phyloP scores from a whole-genome alignment of 2,797 vertebrate genomes.

The Moxostoma hubbsi region DNA sequence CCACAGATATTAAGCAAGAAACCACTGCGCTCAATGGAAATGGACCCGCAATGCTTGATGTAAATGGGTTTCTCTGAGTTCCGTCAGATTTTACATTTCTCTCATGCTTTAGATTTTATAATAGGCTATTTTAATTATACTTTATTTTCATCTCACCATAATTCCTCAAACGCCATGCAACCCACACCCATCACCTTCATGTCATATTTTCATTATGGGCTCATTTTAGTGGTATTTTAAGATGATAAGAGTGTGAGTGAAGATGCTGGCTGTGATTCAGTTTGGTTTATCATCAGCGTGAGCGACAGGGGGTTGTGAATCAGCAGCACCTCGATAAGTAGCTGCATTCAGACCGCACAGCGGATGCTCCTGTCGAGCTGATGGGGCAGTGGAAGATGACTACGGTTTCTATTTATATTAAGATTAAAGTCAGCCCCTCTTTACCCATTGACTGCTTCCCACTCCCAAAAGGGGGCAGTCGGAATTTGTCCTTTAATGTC shows the following conservation, averaged over 20 bases:
- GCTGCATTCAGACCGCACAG: constrained; percentile 40
- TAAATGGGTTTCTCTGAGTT: constrained; percentile 22
- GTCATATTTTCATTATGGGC: constrained; percentile 39
- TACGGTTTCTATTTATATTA: constrained; percentile 49
- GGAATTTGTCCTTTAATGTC: constrained; percentile 51
- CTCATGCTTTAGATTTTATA: constrained; percentile 26
- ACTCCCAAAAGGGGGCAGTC: constrained; percentile 46
- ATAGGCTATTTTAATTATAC: constrained; percentile 42
- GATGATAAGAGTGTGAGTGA: constrained; percentile 42
- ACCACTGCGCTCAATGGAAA: constrained; percentile 17
- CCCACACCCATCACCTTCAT: constrained; percentile 17
- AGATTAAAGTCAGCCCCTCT: constrained; percentile 57
- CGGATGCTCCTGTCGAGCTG: constrained; percentile 14
- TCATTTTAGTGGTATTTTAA: constrained; percentile 47
- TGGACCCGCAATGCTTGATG: neutral
- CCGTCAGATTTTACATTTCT: constrained; percentile 25
- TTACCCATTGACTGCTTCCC: constrained; percentile 30
- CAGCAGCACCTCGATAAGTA: constrained; percentile 38
- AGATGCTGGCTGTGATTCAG: constrained; percentile 39
- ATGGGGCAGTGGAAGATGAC: constrained; percentile 19
- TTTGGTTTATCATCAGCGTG: constrained; percentile 30
- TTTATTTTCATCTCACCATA: constrained; percentile 40
- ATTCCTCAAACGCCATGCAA: constrained; percentile 31
- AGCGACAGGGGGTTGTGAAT: constrained; percentile 35
- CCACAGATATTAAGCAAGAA: neutral